Percentiles rank a stretch among this genome's conserved stretches.
Evolutionary conservation across 1,140 invertebrate species (phyloP).

Genomic region (Aphis gossypii): DNA sequence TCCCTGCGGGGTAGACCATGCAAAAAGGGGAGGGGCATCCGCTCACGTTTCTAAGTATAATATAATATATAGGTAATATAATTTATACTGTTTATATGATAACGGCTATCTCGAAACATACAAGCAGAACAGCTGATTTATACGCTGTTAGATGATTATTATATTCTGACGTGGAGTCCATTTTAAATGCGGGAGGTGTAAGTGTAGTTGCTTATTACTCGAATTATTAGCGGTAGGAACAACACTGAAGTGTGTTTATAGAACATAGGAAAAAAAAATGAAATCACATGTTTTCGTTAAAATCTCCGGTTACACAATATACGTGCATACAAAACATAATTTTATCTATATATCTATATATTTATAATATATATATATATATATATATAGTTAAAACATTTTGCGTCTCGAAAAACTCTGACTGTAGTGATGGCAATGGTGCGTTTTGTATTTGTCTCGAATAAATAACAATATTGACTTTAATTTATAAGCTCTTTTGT

Average conservation of each 20-base stretch:
- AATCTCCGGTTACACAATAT: background rate
- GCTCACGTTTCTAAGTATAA: background rate
- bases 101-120: background rate
- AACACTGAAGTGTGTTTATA: background rate
- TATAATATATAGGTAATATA: background rate
- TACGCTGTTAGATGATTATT: background rate
- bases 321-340: background rate
- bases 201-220: background rate
- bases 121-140: background rate
- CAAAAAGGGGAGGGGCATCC: background rate
- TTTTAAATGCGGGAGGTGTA: background rate
- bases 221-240: background rate
- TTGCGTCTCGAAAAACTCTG: background rate
- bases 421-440: background rate
- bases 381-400: background rate
- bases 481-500: background rate
- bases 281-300: background rate
- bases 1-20: conserved; percentile 7
- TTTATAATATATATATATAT: too few species aligned
- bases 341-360: background rate
- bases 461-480: conserved; percentile 10
- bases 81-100: background rate
- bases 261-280: background rate
- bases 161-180: background rate
- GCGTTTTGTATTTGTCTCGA: background rate